Percentiles rank a stretch among this genome's conserved stretches.
Conservation (phyloP, 2,888 invertebrate species). For the Linnaemya tessellans region DNA sequence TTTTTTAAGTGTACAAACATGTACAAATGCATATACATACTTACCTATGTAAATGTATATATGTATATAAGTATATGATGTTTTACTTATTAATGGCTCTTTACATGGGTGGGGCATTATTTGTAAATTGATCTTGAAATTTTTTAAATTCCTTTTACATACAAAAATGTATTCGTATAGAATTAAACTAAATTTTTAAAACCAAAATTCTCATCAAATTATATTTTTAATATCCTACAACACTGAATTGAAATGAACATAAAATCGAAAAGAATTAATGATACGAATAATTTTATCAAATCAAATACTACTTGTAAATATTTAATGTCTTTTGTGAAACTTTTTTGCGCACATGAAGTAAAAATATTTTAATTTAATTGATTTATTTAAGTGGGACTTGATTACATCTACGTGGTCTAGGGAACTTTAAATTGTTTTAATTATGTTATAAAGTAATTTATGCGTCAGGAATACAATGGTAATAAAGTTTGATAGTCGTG, state of each 20-base stretch:
- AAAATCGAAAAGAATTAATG: not conserved
- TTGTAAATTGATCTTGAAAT: not conserved
- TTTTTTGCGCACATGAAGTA: not conserved
- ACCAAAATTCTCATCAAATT: not conserved
- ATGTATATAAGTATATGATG: not conserved
- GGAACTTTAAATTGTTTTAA: not conserved
- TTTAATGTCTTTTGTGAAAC: not conserved
- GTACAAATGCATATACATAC: no score
- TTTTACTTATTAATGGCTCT: no score
- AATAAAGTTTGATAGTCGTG: no score
- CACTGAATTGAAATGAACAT: not conserved
- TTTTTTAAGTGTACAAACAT: not conserved
- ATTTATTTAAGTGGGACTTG: not conserved
- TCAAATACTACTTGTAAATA: not conserved
- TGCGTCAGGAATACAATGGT: not conserved
- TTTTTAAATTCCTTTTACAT: slow-evolving; percentile 9
- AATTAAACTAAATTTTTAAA: not conserved
- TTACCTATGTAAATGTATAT: not conserved
- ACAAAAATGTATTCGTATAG: not conserved
- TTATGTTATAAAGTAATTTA: not conserved
- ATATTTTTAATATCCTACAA: not conserved
- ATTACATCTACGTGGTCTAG: not conserved
- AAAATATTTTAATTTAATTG: not conserved
- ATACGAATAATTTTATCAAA: not conserved
- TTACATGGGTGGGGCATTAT: no score